These are phyloP conservation scores for Plemyria rubiginata DNA, from an alignment of 2,888 invertebrate genomes.

Conservation along the genomic window DNA sequence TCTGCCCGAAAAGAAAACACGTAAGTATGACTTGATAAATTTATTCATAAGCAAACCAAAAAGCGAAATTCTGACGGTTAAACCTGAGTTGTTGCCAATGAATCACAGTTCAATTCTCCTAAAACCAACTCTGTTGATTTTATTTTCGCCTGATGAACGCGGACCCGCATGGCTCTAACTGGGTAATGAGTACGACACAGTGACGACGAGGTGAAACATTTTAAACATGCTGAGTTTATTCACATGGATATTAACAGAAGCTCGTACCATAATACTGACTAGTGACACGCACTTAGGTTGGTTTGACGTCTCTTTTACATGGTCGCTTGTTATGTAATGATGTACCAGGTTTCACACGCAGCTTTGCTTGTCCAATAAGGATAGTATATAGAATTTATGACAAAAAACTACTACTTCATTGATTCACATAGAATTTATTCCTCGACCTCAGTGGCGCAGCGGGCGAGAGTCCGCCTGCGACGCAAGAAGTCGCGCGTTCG, in stretches of 20 bases:
- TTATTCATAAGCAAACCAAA: too few relatives aligned
- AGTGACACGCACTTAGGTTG: constrained; percentile 2
- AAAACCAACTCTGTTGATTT: constrained; percentile 2
- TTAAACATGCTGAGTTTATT: constrained; percentile 13
- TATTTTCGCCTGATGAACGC: constrained; percentile 16
- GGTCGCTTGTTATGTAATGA: not conserved
- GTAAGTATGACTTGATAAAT: too few relatives aligned
- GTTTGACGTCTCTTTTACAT: not conserved
- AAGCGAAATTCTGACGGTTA: too few relatives aligned
- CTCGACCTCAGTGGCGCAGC: too few relatives aligned
- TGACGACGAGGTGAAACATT: constrained; percentile 19
- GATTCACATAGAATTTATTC: too few relatives aligned
- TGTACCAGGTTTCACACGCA: too few relatives aligned
- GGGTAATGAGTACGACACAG: constrained; percentile 18
- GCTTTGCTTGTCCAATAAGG: too few relatives aligned
- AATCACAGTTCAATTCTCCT: not conserved
- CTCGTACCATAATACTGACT: constrained; percentile 6
- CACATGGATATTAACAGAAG: constrained; percentile 1
- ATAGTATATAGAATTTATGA: too few relatives aligned
- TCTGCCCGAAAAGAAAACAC: not conserved
- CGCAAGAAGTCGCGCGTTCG: too few relatives aligned
- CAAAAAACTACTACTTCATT: too few relatives aligned
- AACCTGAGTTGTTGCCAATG: not conserved
- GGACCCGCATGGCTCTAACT: constrained; percentile 20
- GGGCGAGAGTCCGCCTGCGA: too few relatives aligned